Evolutionary conservation across 2,797 vertebrate genomes (phyloP).

Genomic region (Salarias fasciatus): DNA sequence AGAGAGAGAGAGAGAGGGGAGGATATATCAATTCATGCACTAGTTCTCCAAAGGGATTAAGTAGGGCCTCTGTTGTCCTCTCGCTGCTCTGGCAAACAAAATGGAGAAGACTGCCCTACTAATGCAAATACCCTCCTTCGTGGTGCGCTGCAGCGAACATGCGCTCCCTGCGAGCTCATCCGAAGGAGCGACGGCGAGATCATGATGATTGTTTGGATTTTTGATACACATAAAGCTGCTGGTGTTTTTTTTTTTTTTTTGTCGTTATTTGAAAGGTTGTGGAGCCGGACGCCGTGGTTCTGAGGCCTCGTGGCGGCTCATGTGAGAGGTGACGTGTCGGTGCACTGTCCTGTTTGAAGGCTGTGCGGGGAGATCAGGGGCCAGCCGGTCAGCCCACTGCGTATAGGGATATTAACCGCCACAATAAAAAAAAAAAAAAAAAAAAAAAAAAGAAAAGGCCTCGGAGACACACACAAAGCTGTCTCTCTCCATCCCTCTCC

Average conservation of each 20-base stretch:
- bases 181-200: too few species aligned
- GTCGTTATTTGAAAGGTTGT: too few species aligned
- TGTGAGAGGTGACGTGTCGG: conserved; percentile 7
- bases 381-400: conserved; percentile 43
- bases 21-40: conserved; percentile 81
- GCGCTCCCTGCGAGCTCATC: too few species aligned
- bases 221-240: too few species aligned
- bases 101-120: conserved; percentile 62
- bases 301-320: too few species aligned
- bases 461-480: conserved; percentile 71
- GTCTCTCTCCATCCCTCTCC: conserved; percentile 57
- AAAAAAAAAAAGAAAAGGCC: neutral
- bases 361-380: conserved; percentile 28
- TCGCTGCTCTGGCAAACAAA: conserved; percentile 61
- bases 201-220: too few species aligned
- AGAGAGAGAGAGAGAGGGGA: conserved; percentile 20
- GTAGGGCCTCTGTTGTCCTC: conserved; percentile 62
- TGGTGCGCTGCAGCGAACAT: conserved; percentile 5
- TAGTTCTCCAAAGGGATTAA: conserved; percentile 75
- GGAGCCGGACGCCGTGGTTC: too few species aligned
- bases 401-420: conserved; percentile 51
- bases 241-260: too few species aligned
- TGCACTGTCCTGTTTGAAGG: conserved; percentile 41
- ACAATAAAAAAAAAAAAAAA: conserved; percentile 11
- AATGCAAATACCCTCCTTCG: conserved; percentile 56